These are phyloP conservation scores for Hippoglossus stenolepis DNA, from an alignment of 2,113 vertebrate genomes.

Conservation along the genomic window DNA sequence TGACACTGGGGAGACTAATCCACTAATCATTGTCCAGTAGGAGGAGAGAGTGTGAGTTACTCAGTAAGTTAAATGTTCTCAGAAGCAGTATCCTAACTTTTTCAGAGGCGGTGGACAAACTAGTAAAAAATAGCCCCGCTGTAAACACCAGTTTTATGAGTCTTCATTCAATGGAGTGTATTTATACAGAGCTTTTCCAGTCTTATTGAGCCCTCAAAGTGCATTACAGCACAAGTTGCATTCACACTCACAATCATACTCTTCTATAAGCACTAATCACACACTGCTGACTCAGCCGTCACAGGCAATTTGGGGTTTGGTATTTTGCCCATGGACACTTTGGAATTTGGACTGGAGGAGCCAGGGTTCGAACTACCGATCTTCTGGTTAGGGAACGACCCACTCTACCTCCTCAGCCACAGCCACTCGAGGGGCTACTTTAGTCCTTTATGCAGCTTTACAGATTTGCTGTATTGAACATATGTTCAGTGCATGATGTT, in stretches of 20 bases:
- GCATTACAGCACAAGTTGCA: neutral
- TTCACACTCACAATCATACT: neutral
- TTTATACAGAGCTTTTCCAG: too few relatives aligned
- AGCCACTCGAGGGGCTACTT: too few relatives aligned
- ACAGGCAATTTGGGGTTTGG: neutral
- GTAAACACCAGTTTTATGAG: too few relatives aligned
- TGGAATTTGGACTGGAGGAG: neutral
- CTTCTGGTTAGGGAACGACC: neutral
- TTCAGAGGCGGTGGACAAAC: too few relatives aligned
- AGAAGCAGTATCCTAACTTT: neutral
- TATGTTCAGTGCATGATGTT: too few relatives aligned
- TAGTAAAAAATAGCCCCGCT: too few relatives aligned
- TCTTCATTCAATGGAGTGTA: too few relatives aligned
- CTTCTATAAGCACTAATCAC: neutral
- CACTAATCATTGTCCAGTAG: constrained; percentile 29
- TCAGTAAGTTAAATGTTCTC: constrained; percentile 1
- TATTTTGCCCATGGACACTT: neutral
- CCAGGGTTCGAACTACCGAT: neutral
- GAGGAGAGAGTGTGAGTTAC: constrained; percentile 3
- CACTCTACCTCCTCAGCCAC: neutral
- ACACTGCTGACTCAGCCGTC: neutral
- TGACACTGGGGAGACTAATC: constrained; percentile 40
- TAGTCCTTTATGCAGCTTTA: too few relatives aligned
- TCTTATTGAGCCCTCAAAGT: too few relatives aligned
- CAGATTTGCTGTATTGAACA: too few relatives aligned